These are phyloP conservation scores for Leptinotarsa haldemani DNA, from an alignment of 2,888 invertebrate species.

Conservation along the genomic window DNA sequence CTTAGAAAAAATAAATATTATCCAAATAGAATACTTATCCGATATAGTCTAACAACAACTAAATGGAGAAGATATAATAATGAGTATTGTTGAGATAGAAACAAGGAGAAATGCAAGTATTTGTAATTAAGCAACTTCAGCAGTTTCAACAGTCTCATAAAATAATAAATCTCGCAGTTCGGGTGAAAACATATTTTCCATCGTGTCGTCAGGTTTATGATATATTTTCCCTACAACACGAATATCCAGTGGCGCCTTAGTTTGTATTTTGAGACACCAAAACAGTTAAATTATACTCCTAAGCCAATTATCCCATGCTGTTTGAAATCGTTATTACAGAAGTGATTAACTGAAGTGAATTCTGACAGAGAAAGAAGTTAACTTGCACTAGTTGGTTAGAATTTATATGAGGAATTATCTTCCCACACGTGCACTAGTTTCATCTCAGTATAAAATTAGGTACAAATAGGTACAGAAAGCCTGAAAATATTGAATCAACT, in stretches of 20 bases:
- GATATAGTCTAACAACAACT: too few species aligned
- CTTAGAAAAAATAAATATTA: too few species aligned
- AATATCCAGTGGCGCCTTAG: not conserved
- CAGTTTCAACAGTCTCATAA: too few species aligned
- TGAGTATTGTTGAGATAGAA: too few species aligned
- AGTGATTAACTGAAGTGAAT: not conserved
- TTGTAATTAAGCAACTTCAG: too few species aligned
- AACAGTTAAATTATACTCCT: not conserved
- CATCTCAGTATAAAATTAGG: not conserved
- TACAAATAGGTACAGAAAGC: too few species aligned
- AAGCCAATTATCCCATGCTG: slow-evolving; percentile 4
- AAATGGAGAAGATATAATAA: too few species aligned
- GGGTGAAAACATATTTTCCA: too few species aligned
- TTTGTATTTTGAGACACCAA: not conserved
- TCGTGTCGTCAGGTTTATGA: not conserved
- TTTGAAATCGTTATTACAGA: not conserved
- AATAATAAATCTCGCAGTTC: too few species aligned
- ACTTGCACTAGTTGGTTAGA: not conserved
- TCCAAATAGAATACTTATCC: too few species aligned
- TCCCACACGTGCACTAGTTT: not conserved
- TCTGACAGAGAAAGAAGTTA: not conserved
- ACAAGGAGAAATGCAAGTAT: too few species aligned
- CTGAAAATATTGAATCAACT: not conserved
- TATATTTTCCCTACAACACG: not conserved
- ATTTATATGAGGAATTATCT: slow-evolving; percentile 11